phyloP scores from a whole-genome alignment of 2,113 vertebrate species.

The Atrichornis clamosus region DNA sequence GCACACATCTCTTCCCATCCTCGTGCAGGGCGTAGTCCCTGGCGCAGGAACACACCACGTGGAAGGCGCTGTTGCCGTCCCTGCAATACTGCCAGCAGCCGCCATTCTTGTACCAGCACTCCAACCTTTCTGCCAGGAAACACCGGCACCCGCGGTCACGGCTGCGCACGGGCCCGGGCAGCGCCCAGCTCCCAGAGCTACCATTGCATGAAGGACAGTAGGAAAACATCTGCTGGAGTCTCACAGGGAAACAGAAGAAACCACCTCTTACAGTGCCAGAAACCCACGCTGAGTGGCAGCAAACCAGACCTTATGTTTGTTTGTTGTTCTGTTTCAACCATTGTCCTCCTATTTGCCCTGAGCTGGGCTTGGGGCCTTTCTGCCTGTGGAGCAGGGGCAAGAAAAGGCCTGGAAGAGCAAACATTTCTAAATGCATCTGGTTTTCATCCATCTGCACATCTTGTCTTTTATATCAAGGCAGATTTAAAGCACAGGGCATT shows the following conservation, averaged over 20 bases:
- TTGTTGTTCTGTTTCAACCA: background rate
- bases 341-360: background rate
- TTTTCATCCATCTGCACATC: background rate
- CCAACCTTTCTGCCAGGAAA: conserved; percentile 45
- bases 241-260: background rate
- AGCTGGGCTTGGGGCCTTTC: background rate
- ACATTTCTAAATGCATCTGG: background rate
- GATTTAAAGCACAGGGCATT: background rate
- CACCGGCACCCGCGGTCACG: rapidly evolving
- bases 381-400: background rate
- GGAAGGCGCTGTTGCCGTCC: background rate
- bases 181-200: background rate
- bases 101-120: conserved; percentile 76
- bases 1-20: conserved; percentile 59
- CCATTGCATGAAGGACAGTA: rapidly evolving
- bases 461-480: background rate
- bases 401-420: background rate
- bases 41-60: conserved; percentile 65
- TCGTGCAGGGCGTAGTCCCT: conserved; percentile 58
- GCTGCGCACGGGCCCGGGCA: rapidly evolving
- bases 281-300: background rate
- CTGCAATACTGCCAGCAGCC: conserved; percentile 79
- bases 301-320: background rate
- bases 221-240: background rate
- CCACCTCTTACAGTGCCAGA: background rate